Percentiles rank a stretch among this genome's conserved stretches.
phyloP scores from a whole-genome alignment of 2,888 invertebrate species.

The Eumerus sabulonum region DNA sequence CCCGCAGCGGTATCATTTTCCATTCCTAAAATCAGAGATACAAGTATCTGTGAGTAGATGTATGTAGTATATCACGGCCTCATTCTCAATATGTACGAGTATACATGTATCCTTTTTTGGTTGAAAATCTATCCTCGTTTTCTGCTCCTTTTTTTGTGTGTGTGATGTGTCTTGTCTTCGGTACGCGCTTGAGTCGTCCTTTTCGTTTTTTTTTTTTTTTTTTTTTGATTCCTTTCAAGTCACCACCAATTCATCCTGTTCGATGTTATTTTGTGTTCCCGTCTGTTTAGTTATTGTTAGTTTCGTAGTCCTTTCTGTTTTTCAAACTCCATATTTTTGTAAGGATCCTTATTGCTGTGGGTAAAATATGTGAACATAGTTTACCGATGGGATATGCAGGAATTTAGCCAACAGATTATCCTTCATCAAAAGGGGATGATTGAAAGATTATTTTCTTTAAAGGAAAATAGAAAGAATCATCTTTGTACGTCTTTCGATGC shows the following conservation, averaged over 20 bases:
- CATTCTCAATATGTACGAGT: slow-evolving; percentile 39
- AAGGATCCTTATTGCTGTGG: slow-evolving; percentile 36
- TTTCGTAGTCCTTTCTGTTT: slow-evolving; percentile 11
- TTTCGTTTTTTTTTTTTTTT: too few species aligned
- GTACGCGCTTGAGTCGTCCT: not conserved
- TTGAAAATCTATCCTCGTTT: slow-evolving; percentile 38
- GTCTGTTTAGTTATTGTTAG: slow-evolving; percentile 59
- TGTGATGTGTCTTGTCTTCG: slow-evolving; percentile 55
- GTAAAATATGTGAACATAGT: slow-evolving; percentile 23
- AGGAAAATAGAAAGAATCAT: slow-evolving; percentile 4
- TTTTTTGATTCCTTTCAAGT: too few species aligned
- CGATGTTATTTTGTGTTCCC: slow-evolving; percentile 61
- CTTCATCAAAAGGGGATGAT: slow-evolving; percentile 68
- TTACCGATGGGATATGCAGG: slow-evolving; percentile 61
- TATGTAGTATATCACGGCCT: slow-evolving; percentile 54
- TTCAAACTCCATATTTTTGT: too few species aligned
- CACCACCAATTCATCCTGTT: slow-evolving; percentile 63
- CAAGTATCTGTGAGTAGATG: slow-evolving; percentile 2
- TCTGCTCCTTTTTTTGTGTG: slow-evolving; percentile 16
- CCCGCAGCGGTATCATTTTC: slow-evolving; percentile 15
- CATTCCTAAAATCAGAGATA: slow-evolving; percentile 51
- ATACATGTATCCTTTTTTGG: slow-evolving; percentile 17
- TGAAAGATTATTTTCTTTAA: slow-evolving; percentile 64
- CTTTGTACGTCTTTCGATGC: slow-evolving; percentile 2
- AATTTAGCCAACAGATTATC: slow-evolving; percentile 66